Conservation (phyloP, 2,888 invertebrate species). For the Argyresthia albistria region DNA sequence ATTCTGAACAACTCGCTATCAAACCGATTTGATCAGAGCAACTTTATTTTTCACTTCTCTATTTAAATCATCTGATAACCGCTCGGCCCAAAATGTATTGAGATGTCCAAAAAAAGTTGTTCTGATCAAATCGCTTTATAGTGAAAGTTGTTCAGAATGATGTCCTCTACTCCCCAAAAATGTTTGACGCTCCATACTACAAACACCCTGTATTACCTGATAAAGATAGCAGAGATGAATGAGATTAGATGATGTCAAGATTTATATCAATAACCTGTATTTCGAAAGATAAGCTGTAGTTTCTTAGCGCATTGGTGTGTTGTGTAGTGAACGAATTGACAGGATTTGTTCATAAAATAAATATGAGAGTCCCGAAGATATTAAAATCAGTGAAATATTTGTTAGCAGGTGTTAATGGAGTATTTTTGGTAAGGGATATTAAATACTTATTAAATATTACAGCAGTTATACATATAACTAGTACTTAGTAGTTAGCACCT, state of each 20-base stretch:
- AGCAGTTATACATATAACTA: too few relatives aligned
- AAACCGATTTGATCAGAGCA: too few relatives aligned
- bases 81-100: too few relatives aligned
- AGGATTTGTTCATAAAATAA: constrained; percentile 20
- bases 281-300: constrained; percentile 15
- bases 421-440: constrained; percentile 79
- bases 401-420: constrained; percentile 79
- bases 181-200: not conserved
- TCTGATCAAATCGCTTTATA: too few relatives aligned
- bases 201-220: not conserved
- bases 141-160: too few relatives aligned
- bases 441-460: too few relatives aligned
- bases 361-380: constrained; percentile 63
- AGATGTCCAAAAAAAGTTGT: too few relatives aligned
- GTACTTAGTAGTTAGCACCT: too few relatives aligned
- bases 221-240: not conserved
- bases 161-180: too few relatives aligned
- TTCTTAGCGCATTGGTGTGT: constrained; percentile 12
- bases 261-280: constrained; percentile 6
- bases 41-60: too few relatives aligned
- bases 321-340: not conserved
- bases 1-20: too few relatives aligned
- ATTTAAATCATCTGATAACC: too few relatives aligned
- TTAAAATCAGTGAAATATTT: constrained; percentile 76
- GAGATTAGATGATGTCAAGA: constrained; percentile 5